Percentiles rank a stretch among this genome's conserved stretches.
phyloP scores from a whole-genome alignment of 2,888 invertebrate species.

The Nipponacmea schrenckii region DNA sequence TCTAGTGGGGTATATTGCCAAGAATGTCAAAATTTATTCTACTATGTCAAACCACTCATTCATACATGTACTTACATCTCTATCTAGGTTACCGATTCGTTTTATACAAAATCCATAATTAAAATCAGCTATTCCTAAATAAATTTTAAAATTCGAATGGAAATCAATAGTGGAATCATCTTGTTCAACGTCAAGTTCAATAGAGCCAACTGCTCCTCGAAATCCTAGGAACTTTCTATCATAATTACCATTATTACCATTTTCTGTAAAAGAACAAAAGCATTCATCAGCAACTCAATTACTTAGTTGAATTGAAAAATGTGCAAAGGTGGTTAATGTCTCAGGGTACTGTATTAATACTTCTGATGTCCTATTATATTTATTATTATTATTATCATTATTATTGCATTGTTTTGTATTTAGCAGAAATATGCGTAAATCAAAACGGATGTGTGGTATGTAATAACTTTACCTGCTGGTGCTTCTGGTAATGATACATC shows the following conservation, averaged over 20 bases:
- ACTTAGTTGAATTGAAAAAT: too few relatives aligned
- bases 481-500: not conserved
- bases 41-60: too few relatives aligned
- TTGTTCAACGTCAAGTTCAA: not conserved
- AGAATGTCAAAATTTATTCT: too few relatives aligned
- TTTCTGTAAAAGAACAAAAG: not conserved
- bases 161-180: not conserved
- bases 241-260: constrained; percentile 1
- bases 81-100: not conserved
- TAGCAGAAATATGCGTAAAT: too few relatives aligned
- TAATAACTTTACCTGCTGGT: not conserved
- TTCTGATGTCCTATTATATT: too few relatives aligned
- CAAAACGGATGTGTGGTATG: too few relatives aligned
- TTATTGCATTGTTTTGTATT: too few relatives aligned
- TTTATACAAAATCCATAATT: not conserved
- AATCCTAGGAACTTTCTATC: not conserved
- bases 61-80: not conserved
- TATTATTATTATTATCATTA: too few relatives aligned
- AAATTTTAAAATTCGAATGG: constrained; percentile 1
- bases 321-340: too few relatives aligned
- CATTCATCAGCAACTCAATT: too few relatives aligned
- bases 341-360: too few relatives aligned
- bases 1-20: too few relatives aligned
- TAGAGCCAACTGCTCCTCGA: not conserved
- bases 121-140: constrained; percentile 7